Conservation (phyloP, 1,140 invertebrate species). For the Drosophila arawakana region DNA sequence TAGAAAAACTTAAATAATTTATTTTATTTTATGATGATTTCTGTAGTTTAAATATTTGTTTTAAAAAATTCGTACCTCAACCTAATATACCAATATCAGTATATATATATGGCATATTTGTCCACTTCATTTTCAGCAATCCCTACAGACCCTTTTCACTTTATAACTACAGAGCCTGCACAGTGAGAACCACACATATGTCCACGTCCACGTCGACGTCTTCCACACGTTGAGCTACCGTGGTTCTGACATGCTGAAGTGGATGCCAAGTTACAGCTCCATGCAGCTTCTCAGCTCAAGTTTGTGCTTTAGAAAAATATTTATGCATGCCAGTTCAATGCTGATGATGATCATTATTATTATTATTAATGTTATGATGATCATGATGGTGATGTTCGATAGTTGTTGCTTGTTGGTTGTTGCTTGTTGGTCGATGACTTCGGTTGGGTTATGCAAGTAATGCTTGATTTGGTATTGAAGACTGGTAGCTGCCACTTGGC, state of each 20-base stretch:
- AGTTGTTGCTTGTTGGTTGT: constrained; percentile 48
- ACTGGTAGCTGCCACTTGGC: constrained; percentile 78
- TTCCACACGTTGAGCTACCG: constrained; percentile 54
- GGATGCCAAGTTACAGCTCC: constrained; percentile 48
- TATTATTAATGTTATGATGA: constrained; percentile 23
- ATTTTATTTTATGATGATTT: no score
- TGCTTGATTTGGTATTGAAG: constrained; percentile 82
- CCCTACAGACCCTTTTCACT: no score
- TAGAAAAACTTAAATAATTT: no score
- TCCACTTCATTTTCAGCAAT: no score
- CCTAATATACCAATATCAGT: no score
- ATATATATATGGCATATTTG: no score
- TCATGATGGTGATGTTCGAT: constrained; percentile 26
- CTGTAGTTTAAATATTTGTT: no score
- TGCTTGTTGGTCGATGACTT: constrained; percentile 67
- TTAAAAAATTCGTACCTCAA: no score
- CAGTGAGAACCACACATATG: constrained; percentile 46
- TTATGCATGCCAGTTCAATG: constrained; percentile 61
- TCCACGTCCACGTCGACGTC: constrained; percentile 14
- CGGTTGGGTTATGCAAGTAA: constrained; percentile 77
- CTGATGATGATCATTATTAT: constrained; percentile 14
- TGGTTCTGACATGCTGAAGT: constrained; percentile 68
- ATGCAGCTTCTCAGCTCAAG: constrained; percentile 47
- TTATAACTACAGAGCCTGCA: no score
- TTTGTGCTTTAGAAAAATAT: constrained; percentile 71